These are phyloP conservation scores for Limosa lapponica DNA, from an alignment of 2,797 vertebrate genomes.

Conservation along the genomic window DNA sequence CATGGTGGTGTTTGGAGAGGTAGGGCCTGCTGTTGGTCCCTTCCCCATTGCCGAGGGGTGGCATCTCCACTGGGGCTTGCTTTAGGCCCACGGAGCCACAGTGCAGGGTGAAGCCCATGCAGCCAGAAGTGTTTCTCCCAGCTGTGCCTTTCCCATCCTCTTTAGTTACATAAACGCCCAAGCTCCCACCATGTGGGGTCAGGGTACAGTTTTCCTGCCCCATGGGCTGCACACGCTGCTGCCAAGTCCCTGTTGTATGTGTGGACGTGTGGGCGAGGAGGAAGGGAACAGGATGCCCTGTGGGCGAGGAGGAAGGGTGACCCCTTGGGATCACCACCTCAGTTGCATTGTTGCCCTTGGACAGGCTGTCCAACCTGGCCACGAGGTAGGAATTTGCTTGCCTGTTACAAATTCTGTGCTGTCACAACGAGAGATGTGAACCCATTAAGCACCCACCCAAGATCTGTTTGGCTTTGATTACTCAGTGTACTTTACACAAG, in stretches of 20 bases:
- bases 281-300: not conserved
- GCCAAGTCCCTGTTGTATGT: not conserved
- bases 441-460: not conserved
- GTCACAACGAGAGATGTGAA: accelerated
- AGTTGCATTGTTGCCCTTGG: accelerated
- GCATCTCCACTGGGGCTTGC: not conserved
- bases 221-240: accelerated
- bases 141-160: not conserved
- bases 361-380: not conserved
- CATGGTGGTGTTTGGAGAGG: not conserved
- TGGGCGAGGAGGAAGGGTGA: not conserved
- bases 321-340: not conserved
- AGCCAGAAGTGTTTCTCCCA: not conserved
- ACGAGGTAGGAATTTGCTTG: accelerated
- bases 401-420: not conserved
- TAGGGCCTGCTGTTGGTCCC: not conserved
- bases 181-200: not conserved
- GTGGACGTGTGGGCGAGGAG: accelerated
- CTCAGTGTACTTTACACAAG: not conserved
- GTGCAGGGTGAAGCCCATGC: not conserved
- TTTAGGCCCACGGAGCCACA: accelerated
- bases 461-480: not conserved
- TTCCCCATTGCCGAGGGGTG: accelerated
- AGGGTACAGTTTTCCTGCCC: not conserved
- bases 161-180: not conserved